Conservation (phyloP, 2,113 vertebrate genomes). For the Myotis lucifugus region DNA sequence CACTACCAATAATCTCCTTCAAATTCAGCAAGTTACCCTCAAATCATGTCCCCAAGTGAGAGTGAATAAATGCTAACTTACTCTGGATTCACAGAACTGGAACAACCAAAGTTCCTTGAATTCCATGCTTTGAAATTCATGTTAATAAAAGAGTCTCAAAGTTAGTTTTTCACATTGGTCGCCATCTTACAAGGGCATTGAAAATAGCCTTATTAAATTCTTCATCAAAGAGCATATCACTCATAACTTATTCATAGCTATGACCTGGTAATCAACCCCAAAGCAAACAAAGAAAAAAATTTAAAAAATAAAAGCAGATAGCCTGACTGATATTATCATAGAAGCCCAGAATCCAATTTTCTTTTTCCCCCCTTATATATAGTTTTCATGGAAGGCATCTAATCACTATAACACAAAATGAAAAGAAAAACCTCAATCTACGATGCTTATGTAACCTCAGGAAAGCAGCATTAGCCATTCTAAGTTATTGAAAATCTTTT, state of each 20-base stretch:
- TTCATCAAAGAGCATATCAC: neutral
- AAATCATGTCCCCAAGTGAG: neutral
- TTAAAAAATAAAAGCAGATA: neutral
- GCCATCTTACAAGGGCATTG: neutral
- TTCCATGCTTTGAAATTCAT: slow-evolving; percentile 12
- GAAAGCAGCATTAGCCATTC: neutral
- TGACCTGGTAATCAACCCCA: neutral
- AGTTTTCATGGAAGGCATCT: neutral
- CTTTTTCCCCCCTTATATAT: neutral
- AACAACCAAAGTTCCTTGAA: neutral
- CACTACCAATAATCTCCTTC: neutral
- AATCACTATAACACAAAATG: neutral
- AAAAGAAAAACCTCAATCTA: neutral
- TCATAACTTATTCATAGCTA: neutral
- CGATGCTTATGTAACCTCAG: neutral
- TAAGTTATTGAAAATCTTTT: neutral
- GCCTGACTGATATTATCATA: neutral
- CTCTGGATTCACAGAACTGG: neutral
- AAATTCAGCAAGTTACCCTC: neutral
- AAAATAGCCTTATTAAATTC: neutral
- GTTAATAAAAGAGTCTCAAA: neutral
- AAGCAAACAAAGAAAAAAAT: slow-evolving; percentile 24
- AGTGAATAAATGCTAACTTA: neutral
- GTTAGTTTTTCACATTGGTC: neutral
- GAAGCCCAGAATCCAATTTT: neutral